A percentile compares a stretch with the other conserved stretches of the same genome.
Evolutionary conservation across 2,888 invertebrate species (phyloP).

Genomic region (Pecten maximus): DNA sequence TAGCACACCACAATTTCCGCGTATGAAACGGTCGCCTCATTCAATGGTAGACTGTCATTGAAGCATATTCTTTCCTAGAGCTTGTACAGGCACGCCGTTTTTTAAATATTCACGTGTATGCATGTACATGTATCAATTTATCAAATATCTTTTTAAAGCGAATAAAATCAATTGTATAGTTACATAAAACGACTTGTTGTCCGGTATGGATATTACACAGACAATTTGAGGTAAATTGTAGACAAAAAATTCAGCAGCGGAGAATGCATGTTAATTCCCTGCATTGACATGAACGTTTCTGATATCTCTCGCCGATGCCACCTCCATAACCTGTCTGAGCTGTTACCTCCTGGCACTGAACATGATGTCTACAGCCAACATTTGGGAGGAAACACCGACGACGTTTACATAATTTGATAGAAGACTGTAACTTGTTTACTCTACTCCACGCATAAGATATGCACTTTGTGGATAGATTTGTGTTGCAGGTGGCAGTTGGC

Average conservation of each 20-base stretch:
- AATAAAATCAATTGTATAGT: no score
- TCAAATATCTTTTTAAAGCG: no score
- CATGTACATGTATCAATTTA: no score
- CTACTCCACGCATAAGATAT: background rate
- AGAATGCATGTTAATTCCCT: background rate
- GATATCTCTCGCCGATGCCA: background rate
- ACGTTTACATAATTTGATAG: slow-evolving; percentile 18
- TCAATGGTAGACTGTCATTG: no score
- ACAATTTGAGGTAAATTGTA: background rate
- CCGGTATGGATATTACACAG: no score
- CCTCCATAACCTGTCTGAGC: background rate
- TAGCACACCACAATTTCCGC: no score
- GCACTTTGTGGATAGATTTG: background rate
- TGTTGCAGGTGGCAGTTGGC: slow-evolving; percentile 32
- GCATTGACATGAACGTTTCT: background rate
- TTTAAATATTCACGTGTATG: no score
- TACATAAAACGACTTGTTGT: no score
- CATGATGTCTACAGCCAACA: background rate
- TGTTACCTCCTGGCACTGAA: background rate
- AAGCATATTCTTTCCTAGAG: no score
- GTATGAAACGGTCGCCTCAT: no score
- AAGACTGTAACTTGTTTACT: background rate
- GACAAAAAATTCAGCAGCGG: background rate
- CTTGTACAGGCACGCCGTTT: no score
- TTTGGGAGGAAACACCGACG: background rate